phyloP scores from a whole-genome alignment of 2,113 vertebrate species.

The Hiodon tergisus region DNA sequence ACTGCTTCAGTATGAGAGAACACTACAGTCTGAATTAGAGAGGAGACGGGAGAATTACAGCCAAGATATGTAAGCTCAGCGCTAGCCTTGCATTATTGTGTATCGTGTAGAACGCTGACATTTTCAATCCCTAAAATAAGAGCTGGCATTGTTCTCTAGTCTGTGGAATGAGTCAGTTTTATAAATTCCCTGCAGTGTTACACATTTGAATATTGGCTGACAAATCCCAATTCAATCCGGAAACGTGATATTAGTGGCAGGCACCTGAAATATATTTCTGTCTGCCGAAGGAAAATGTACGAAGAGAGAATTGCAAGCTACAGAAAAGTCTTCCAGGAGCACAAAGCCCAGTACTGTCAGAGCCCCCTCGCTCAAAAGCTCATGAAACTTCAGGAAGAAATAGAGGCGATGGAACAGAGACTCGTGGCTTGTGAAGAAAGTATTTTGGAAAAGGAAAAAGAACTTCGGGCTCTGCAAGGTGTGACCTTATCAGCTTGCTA shows the following conservation, averaged over 20 bases:
- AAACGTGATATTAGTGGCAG: too few relatives aligned
- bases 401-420: conserved; percentile 49
- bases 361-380: conserved; percentile 53
- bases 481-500: conserved; percentile 13
- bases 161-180: background rate
- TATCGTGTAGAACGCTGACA: background rate
- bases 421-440: conserved; percentile 48
- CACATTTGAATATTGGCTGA: background rate
- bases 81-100: background rate
- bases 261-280: background rate
- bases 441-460: conserved; percentile 48
- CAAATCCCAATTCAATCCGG: background rate
- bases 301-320: conserved; percentile 56
- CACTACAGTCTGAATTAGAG: conserved; percentile 54
- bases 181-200: background rate
- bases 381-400: conserved; percentile 48
- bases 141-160: background rate
- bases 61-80: conserved; percentile 50
- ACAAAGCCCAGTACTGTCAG: conserved; percentile 54
- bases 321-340: conserved; percentile 44
- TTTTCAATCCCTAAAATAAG: background rate
- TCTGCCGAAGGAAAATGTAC: conserved; percentile 48
- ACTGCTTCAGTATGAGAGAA: conserved; percentile 56
- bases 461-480: conserved; percentile 46
- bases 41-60: conserved; percentile 45